phyloP scores from a whole-genome alignment of 2,113 vertebrate species.

The Todiramphus saurophagus region DNA sequence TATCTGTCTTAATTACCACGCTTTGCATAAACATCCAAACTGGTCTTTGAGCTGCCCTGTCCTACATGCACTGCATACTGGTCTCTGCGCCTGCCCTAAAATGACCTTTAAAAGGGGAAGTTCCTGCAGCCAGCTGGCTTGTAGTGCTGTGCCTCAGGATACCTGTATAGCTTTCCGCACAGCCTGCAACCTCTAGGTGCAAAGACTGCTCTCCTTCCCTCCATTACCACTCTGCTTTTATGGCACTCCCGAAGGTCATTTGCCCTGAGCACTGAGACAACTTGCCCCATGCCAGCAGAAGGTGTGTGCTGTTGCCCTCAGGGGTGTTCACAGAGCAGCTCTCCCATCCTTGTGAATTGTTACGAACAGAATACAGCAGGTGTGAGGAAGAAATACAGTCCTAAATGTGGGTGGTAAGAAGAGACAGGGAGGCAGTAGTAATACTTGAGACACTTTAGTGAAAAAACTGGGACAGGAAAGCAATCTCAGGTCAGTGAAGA shows the following conservation, averaged over 20 bases:
- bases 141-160: not conserved
- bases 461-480: not conserved
- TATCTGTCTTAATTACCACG: not conserved
- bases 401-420: not conserved
- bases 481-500: not conserved
- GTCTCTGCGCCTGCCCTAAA: not conserved
- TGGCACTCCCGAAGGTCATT: not conserved
- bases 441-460: not conserved
- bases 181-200: not conserved
- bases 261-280: not conserved
- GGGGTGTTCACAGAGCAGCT: not conserved
- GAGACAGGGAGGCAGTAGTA: not conserved
- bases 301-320: not conserved
- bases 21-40: not conserved
- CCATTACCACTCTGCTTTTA: not conserved
- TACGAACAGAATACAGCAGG: not conserved
- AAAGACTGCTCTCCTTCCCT: not conserved
- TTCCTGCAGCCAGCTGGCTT: not conserved
- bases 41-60: not conserved
- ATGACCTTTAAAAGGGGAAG: not conserved
- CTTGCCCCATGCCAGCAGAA: not conserved
- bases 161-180: not conserved
- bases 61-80: too few species aligned
- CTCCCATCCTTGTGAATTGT: not conserved
- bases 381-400: not conserved